Percentiles rank a stretch among this genome's conserved stretches.
Conservation (phyloP, 1,140 invertebrate genomes). For the Chlorops oryzae region DNA sequence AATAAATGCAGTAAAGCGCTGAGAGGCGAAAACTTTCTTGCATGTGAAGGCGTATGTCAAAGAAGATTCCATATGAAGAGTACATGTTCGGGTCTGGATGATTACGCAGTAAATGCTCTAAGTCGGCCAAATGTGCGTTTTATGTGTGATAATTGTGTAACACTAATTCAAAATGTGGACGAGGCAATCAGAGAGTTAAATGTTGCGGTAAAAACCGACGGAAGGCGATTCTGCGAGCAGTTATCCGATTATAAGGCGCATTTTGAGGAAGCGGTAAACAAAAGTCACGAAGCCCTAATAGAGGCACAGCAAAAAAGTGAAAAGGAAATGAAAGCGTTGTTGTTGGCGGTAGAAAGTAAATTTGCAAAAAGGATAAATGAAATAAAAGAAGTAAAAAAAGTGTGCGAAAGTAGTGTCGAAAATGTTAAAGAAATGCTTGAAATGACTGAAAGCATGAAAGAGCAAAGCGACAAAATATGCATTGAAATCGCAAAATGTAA, state of each 20-base stretch:
- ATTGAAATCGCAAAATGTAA: no score
- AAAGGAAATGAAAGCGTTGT: neutral
- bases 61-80: neutral
- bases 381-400: neutral
- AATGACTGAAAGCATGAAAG: neutral
- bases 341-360: neutral
- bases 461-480: neutral
- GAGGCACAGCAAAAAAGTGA: no score
- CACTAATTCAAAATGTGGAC: neutral
- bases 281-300: no score
- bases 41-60: neutral
- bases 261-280: no score
- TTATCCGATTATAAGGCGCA: no score
- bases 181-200: no score
- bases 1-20: neutral
- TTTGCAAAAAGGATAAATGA: neutral
- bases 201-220: no score
- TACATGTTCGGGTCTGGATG: no score
- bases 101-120: neutral
- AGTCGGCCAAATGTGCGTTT: neutral
- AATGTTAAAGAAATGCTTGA: neutral
- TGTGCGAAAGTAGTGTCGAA: neutral
- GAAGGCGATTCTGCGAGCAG: no score
- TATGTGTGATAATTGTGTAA: neutral
- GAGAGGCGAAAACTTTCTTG: neutral